phyloP scores from a whole-genome alignment of 2,113 vertebrate genomes.

The Pollachius pollachius region DNA sequence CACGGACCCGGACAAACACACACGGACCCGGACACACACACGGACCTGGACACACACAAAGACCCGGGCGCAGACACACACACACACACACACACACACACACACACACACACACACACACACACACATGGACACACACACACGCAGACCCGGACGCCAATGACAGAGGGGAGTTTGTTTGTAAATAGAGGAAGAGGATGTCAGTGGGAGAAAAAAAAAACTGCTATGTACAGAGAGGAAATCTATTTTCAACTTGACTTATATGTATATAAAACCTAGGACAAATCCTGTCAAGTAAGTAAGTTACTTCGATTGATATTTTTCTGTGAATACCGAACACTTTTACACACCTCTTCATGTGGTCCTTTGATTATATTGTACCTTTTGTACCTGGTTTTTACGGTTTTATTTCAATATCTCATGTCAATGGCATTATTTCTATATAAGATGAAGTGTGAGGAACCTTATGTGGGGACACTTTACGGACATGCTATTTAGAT shows the following conservation, averaged over 20 bases:
- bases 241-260: constrained; percentile 99
- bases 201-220: constrained; percentile 68
- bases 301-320: constrained; percentile 88
- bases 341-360: constrained; percentile 83
- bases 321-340: constrained; percentile 89
- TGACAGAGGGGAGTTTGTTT: constrained; percentile 29
- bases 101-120: too few relatives aligned
- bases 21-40: too few relatives aligned
- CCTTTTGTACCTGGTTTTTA: constrained; percentile 79
- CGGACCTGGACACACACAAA: too few relatives aligned
- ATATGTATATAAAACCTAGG: constrained; percentile 99
- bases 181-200: constrained; percentile 68
- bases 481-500: constrained; percentile 50
- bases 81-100: too few relatives aligned
- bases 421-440: constrained; percentile 82
- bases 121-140: too few relatives aligned
- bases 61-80: too few relatives aligned
- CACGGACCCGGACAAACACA: too few relatives aligned
- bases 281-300: constrained; percentile 88
- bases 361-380: constrained; percentile 79
- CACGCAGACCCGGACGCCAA: too few relatives aligned
- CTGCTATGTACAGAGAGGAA: constrained; percentile 99
- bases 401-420: constrained; percentile 75
- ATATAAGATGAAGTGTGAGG: constrained; percentile 56
- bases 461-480: constrained; percentile 45